Evolutionary conservation across 1,140 invertebrate genomes (phyloP), one percentile per base, ranked within the genome.

Genomic region (Ceratina japonica): DNA sequence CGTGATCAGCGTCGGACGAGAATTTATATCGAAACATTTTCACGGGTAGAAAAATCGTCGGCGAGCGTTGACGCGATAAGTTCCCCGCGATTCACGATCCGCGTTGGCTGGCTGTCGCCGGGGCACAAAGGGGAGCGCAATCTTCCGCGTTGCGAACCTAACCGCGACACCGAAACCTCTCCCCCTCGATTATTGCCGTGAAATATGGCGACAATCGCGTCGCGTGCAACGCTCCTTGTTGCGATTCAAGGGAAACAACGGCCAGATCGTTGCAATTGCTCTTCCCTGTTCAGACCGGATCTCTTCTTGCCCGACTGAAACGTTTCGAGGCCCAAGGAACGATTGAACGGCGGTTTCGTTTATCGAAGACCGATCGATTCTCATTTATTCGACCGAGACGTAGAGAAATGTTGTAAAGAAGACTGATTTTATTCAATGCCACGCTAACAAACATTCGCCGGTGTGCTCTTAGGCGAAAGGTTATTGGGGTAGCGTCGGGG

Each of bases 11-110:
- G 20, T 27, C 24, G 56, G 49, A 65, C 24, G 22, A n/a, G 74
- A 77, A 71, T 70, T 71, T 71, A 70, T 71, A 77, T 77, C 75
- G 75, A 77, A 61, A 71, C 37, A 10, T 71, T 77, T 61, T 24
- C 75, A 24, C 56, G 44, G 12, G 37, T 44, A 31, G 4, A 16
- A 20, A 73, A 49, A 44, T 44, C 10, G 37, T 61, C 70, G 44
- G 22, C 63, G 22, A 63, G 3, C 24, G 4, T 7, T 13, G 51
- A n/a, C 16, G 10, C 4, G 7, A 24, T 27, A 0, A 27, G 10
- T 15, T 18, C 24, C 24, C 22, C 66, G 66, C 66, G 13, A 68
- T 18, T 44, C 64, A 15, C n/a, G 15, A 7, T 20, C 18, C 13
- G 8, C n/a, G n/a, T 16, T 7, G 59, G 37, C 2, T 20, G 7